Evolutionary conservation across 2,797 vertebrate genomes (phyloP).

Genomic region (Scarus forsteni): DNA sequence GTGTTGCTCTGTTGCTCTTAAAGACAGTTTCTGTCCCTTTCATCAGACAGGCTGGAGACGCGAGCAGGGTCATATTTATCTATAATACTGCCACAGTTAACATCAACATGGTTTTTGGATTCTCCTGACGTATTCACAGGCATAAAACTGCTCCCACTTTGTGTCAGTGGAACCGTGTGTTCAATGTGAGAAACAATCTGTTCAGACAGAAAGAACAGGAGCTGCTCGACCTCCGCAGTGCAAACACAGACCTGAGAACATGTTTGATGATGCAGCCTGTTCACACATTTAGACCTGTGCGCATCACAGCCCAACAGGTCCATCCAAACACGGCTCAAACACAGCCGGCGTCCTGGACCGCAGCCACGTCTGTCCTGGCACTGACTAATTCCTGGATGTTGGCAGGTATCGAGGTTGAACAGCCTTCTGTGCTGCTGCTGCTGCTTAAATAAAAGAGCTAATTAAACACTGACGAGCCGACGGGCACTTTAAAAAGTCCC

Average conservation of each 20-base stretch:
- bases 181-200: background rate
- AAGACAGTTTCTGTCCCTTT: conserved; percentile 9
- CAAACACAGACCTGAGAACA: background rate
- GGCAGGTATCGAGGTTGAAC: conserved; percentile 37
- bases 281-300: background rate
- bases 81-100: too few species aligned
- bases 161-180: background rate
- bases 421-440: conserved; percentile 31
- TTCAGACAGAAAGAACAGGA: background rate
- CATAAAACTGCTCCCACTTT: too few species aligned
- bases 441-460: conserved; percentile 76
- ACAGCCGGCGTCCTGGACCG: background rate
- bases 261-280: background rate
- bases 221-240: background rate
- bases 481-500: conserved; percentile 56
- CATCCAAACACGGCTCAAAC: background rate
- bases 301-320: conserved; percentile 13
- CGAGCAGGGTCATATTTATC: too few species aligned
- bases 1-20: background rate
- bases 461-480: conserved; percentile 79
- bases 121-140: too few species aligned
- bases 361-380: conserved; percentile 29
- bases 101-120: too few species aligned
- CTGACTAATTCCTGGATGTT: conserved; percentile 42
- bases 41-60: background rate